Base-by-base conservation (phyloP, 1,140 invertebrate genomes). In the Lerema accius region DNA sequence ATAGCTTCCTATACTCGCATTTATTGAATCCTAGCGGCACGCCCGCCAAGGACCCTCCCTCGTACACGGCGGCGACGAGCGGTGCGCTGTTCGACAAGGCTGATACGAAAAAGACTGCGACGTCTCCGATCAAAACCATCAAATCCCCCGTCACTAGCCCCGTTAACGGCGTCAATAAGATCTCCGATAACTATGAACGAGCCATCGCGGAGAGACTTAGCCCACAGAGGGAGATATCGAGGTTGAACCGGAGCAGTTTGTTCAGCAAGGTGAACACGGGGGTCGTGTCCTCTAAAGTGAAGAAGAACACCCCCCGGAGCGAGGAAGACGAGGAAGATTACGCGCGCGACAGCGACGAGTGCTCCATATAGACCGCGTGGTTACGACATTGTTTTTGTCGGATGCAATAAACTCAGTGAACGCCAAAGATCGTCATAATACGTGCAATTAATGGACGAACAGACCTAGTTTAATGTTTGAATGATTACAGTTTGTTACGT, bases 261-360 rank as follows among this genome's bases (percentile, higher is more conserved):
- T 90, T 91, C 67, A 89, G 89, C 53, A 86, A 90, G 63, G 91
- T 91, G 9, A 80, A 83, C 40, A 89, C 88, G 4, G 88, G 88
- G 1, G 73, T 89, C 15, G 88, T 90, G 0, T 78, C 84, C 7
- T 73, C 76, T 16, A 84, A 83, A 61, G 76, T 84, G 58, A 86
- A 84, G 66, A 83, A 82, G 63, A 79, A 37, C n/a, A 63, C 15
- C 7, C 62, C 63, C 0, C 51, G 68, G 1, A 66, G 66, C 0
- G 67, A 80, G 13, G 83, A 90, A 4, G 92, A 92, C n/a, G 91
- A 92, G 3, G 89, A 92, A 32, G 91, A 93, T 63, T 92, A 93
- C 70, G 92, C 93, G 15, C 87, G 91, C 5, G 93, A 93, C 67
- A 93, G 92, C 71, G 93, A 93, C 70, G 93, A 94, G 63, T 93